phyloP scores from a whole-genome alignment of 2,888 invertebrate species.

The Branchellion lobata region DNA sequence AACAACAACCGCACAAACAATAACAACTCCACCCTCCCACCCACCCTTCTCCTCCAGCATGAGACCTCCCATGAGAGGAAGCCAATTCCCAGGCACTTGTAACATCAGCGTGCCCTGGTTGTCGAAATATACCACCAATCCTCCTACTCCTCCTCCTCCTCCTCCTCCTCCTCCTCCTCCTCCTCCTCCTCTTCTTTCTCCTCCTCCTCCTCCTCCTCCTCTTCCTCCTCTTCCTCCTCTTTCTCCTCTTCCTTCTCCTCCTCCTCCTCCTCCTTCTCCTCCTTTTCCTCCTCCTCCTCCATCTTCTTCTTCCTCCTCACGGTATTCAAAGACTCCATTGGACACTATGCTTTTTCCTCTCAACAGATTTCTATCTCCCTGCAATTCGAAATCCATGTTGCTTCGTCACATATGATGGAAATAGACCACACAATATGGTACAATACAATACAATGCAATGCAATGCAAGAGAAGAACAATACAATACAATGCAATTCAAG shows the following conservation, averaged over 20 bases:
- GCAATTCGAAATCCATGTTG: too few species aligned
- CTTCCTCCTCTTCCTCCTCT: slow-evolving; percentile 6
- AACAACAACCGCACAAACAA: neutral
- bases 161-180: neutral
- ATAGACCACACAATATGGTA: too few species aligned
- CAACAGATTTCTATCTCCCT: too few species aligned
- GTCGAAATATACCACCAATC: neutral
- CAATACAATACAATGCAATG: too few species aligned
- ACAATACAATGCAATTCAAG: too few species aligned
- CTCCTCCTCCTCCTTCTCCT: slow-evolving; percentile 1
- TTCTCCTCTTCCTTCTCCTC: neutral
- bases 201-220: neutral
- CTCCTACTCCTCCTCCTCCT: neutral
- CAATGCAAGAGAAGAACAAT: too few species aligned
- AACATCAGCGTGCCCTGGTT: neutral
- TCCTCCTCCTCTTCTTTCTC: too few species aligned
- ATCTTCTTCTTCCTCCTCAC: neutral
- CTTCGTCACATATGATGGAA: too few species aligned
- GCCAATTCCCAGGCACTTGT: neutral
- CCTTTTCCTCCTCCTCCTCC: slow-evolving; percentile 12
- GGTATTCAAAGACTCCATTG: too few species aligned
- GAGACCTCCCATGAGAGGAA: neutral
- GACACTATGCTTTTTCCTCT: too few species aligned
- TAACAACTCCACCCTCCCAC: too few species aligned
- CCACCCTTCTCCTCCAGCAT: neutral